Evolutionary conservation across 1,140 invertebrate genomes (phyloP), one percentile per base, ranked within the genome.

Genomic region (Triops cancriformis): DNA sequence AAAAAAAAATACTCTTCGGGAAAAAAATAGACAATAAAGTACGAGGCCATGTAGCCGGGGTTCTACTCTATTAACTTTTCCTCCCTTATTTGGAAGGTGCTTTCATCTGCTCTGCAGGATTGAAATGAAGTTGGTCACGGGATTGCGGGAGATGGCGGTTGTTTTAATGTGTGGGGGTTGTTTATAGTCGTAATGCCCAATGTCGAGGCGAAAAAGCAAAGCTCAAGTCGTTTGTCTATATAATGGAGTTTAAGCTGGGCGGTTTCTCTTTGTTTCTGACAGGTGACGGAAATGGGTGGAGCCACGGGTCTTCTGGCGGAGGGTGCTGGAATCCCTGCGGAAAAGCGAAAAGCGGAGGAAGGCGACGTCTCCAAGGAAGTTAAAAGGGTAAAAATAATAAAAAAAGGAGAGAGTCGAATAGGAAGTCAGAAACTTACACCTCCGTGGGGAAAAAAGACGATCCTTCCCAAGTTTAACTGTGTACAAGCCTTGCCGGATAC

Each of bases 321-420:
- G 51, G 51, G 51, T 23, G 51, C 51, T 64, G 51, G 51, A 23
- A 64, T 23, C 18, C 51, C 51, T 64, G 79, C 83, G 51, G 90
- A 90, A 83, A 91, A 91, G 81, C 84, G 90, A 78, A 91, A 90
- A 87, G 89, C 89, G 5, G 85, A 86, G 73, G 88, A 89, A 80
- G 45, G 87, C 1, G 89, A 90, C 82, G 86, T 88, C 42, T 89
- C 89, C 82, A 90, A 90, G 81, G 89, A 90, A 84, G 86, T 91
- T 77, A 91, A 91, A 85, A 90, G 90, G 88, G 90, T 91, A 85
- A 64, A 64, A 23, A 2, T 12, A 45, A 45, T 11, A 1, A 5
- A 4, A 23, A 23, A 64, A 64, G 18, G 2, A 64, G 6, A 9
- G 51, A 64, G 7, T 37, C 2, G 18, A 64, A 64, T 23, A 23